Percentiles rank a stretch among this genome's conserved stretches.
Evolutionary conservation across 2,888 invertebrate species (phyloP).

Genomic region (Galerucella nymphaeae): DNA sequence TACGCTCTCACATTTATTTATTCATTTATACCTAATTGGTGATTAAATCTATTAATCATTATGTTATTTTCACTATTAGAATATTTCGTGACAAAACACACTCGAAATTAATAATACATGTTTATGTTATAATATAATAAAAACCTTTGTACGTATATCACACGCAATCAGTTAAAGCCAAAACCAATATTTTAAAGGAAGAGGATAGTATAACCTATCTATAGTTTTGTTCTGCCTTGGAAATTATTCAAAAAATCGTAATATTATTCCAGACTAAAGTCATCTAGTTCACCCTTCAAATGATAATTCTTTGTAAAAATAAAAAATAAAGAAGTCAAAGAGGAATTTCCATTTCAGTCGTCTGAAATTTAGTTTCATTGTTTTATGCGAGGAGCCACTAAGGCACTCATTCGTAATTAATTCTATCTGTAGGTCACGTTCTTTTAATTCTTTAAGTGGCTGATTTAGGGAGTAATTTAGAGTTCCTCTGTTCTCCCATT

Average conservation of each 20-base stretch:
- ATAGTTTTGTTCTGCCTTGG: no score
- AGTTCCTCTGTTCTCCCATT: background rate
- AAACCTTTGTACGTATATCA: background rate
- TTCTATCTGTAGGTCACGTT: background rate
- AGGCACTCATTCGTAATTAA: background rate
- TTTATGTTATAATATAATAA: constrained; percentile 22
- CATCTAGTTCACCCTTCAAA: no score
- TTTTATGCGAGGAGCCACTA: background rate
- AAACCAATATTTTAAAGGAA: background rate
- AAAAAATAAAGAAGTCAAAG: background rate
- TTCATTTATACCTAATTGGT: constrained; percentile 28
- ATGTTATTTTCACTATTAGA: constrained; percentile 15
- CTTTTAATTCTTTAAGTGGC: background rate
- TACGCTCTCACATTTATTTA: constrained; percentile 11
- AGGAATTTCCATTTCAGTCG: background rate
- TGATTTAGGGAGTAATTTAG: no score
- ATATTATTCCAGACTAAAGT: no score
- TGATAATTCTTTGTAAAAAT: no score
- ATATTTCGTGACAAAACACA: constrained; percentile 28
- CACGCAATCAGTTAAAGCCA: background rate
- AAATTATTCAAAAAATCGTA: no score
- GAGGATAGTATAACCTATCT: no score
- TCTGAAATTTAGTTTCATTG: background rate
- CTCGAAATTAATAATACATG: constrained; percentile 26
- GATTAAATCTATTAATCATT: constrained; percentile 24